Conservation (phyloP, 2,888 invertebrate species). For the Bedellia somnulentella region DNA sequence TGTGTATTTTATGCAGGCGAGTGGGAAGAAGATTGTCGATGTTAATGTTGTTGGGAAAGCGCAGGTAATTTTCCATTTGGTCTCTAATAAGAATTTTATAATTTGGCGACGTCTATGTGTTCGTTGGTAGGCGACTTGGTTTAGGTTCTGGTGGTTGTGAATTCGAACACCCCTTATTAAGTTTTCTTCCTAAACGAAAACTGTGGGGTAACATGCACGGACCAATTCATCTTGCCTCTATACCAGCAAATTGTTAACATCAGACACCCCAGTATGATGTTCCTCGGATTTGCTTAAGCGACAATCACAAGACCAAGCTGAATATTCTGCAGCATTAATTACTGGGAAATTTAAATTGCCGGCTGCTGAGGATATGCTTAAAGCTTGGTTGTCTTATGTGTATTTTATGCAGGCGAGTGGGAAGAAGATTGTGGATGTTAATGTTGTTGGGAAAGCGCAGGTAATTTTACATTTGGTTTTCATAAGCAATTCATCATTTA, state of each 20-base stretch:
- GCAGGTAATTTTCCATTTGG: too few species aligned
- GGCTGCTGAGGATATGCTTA: slow-evolving; percentile 64
- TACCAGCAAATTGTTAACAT: slow-evolving; percentile 79
- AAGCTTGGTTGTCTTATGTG: slow-evolving; percentile 57
- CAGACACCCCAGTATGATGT: slow-evolving; percentile 71
- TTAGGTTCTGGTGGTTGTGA: too few species aligned
- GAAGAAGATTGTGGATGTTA: slow-evolving; percentile 35
- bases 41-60: slow-evolving; percentile 30
- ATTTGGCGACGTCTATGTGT: too few species aligned
- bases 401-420: slow-evolving; percentile 27
- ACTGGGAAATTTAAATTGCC: slow-evolving; percentile 65
- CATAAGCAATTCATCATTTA: too few species aligned
- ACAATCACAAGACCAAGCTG: slow-evolving; percentile 63
- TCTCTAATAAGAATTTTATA: too few species aligned
- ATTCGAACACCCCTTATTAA: slow-evolving; percentile 68
- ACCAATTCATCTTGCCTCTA: slow-evolving; percentile 67
- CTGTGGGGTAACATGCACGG: slow-evolving; percentile 63
- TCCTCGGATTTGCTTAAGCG: slow-evolving; percentile 75
- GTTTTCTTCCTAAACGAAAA: slow-evolving; percentile 62
- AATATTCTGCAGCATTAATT: slow-evolving; percentile 64
- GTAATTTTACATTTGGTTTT: too few species aligned
- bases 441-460: slow-evolving; percentile 29
- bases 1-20: slow-evolving; percentile 42
- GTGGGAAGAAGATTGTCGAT: slow-evolving; percentile 28
- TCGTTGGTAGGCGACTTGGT: too few species aligned